These are phyloP conservation scores for Chouioia cunea DNA, from an alignment of 2,888 invertebrate genomes.

Conservation along the genomic window DNA sequence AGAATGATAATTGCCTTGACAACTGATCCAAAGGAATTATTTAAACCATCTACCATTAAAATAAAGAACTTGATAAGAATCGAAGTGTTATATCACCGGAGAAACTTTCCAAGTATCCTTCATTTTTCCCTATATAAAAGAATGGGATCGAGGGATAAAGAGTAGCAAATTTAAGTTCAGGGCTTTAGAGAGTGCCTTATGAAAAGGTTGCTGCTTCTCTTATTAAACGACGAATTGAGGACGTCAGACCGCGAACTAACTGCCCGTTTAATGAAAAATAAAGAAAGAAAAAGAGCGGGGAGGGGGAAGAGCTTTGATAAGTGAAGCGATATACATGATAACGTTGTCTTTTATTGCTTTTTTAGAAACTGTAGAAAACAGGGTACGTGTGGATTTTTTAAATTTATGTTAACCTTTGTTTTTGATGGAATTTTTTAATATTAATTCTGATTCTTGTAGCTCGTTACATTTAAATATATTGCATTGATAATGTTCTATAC, in stretches of 20 bases:
- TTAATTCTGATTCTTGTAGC: background rate
- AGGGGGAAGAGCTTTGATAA: background rate
- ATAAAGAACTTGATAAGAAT: slow-evolving; percentile 33
- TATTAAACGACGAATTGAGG: slow-evolving; percentile 48
- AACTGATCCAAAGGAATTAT: slow-evolving; percentile 7
- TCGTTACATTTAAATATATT: too few relatives aligned
- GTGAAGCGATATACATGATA: slow-evolving; percentile 32
- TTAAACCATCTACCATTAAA: slow-evolving; percentile 41
- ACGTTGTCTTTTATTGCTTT: slow-evolving; percentile 20
- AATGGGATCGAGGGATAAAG: slow-evolving; percentile 29
- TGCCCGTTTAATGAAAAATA: slow-evolving; percentile 46
- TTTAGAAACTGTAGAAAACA: slow-evolving; percentile 9
- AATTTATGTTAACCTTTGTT: too few relatives aligned
- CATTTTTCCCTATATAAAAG: slow-evolving; percentile 17
- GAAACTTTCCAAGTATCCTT: slow-evolving; percentile 6
- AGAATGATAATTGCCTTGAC: too few relatives aligned
- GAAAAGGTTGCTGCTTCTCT: slow-evolving; percentile 45
- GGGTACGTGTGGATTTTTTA: background rate
- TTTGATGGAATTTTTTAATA: background rate
- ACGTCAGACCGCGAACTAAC: slow-evolving; percentile 44
- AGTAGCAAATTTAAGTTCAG: slow-evolving; percentile 43
- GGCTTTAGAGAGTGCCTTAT: slow-evolving; percentile 42
- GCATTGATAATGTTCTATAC: too few relatives aligned
- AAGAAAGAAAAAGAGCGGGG: slow-evolving; percentile 5
- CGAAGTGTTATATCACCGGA: slow-evolving; percentile 16